These are phyloP conservation scores for Nesospiza acunhae DNA, from an alignment of 2,113 vertebrate genomes.

Conservation along the genomic window DNA sequence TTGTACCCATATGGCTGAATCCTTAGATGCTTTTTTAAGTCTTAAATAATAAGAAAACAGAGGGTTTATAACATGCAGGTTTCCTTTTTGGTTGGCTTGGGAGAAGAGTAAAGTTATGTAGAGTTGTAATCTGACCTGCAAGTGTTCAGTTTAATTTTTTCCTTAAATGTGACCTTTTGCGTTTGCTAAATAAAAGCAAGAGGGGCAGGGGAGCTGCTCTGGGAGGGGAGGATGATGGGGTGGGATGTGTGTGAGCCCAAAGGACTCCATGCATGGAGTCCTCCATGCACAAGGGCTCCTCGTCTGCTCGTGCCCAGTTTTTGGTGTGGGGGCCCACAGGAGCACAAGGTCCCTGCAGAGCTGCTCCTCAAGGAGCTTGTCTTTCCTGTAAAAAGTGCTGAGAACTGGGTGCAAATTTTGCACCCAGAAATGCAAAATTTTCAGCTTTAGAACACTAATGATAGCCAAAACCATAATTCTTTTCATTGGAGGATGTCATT, in stretches of 20 bases:
- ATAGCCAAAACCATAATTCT: background rate
- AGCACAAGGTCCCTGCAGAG: background rate
- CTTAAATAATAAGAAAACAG: constrained; percentile 66
- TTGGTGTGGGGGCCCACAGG: background rate
- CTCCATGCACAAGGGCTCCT: no score
- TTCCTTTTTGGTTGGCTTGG: constrained; percentile 49
- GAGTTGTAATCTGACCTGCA: constrained; percentile 53
- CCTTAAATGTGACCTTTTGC: constrained; percentile 63
- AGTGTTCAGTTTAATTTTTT: constrained; percentile 50
- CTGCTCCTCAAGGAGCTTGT: background rate
- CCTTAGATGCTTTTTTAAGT: constrained; percentile 63
- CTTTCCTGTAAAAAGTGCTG: background rate
- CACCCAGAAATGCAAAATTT: background rate
- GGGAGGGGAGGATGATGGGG: fast-evolving
- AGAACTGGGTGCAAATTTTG: background rate
- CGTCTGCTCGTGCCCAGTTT: background rate
- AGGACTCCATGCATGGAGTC: background rate
- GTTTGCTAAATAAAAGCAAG: constrained; percentile 35
- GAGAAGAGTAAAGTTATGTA: constrained; percentile 19
- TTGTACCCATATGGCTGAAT: constrained; percentile 58
- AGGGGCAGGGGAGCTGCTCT: background rate
- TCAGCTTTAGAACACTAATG: fast-evolving
- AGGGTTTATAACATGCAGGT: background rate
- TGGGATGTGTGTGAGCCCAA: background rate
- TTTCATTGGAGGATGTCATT: fast-evolving